Evolutionary conservation across 1,140 invertebrate species (phyloP), one percentile per base, ranked within the genome.

Genomic region (Caligus rogercresseyi): DNA sequence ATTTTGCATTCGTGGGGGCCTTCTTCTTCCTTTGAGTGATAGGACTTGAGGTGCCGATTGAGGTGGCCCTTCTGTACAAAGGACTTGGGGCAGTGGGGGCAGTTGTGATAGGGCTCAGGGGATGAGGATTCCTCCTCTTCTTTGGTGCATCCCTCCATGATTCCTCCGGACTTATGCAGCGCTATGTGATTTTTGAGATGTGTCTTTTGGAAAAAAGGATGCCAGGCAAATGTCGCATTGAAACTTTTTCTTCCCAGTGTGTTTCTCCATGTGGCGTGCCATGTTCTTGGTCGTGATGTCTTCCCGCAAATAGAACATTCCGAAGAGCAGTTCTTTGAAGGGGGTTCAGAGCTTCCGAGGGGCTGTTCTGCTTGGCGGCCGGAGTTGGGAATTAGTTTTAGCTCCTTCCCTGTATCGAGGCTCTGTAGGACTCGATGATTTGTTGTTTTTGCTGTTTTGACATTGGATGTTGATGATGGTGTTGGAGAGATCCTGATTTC

Each of bases 1-100:
- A 66, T 54, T 64, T 66, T 65, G 52, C 67, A 67, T 52, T 64
- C 63, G 52, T 65, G 24, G 20, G 59, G 64, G 7, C 59, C 59
- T 1, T 61, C 61, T 23, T 65, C 66, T 53, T 65, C 56, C 23
- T 65, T 64, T 63, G 63, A 63, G 52, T 66, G 65, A 18, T 31
- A 60, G 3, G 55, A 53, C 4, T 81, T 79, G 69, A 83, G 79
- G 72, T 84, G 82, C 74, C 82, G 80, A 67, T 79, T 76, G 64
- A 83, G 78, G 73, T 83, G 82, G 73, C 79, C 80, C 64, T 60
- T 68, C 79, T 81, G 76, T 81, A 82, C 72, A 78, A 67, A 67
- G 57, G 65, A 77, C 68, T 80, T 77, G 66, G 79, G 78, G 75
- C 81, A 83, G 72, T 81, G 78, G 64, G 79, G 79, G 70, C 81